These are phyloP conservation scores for Petroica traversi DNA, from an alignment of 2,113 vertebrate species.

Conservation along the genomic window DNA sequence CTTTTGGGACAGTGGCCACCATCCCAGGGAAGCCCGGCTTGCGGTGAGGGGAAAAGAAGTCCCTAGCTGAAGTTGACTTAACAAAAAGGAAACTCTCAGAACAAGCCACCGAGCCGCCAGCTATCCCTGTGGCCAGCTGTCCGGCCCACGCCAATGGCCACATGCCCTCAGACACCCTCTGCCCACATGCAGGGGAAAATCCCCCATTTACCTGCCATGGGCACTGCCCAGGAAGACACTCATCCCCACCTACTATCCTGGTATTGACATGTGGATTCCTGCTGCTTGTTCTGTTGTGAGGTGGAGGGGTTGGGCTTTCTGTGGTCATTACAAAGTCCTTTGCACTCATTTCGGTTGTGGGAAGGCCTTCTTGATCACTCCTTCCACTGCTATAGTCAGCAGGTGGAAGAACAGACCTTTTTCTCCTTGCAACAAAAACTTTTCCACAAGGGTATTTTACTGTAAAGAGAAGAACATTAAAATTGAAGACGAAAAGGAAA, in stretches of 20 bases:
- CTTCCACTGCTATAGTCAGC: not conserved
- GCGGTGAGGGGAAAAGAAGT: too few relatives aligned
- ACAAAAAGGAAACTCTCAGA: too few relatives aligned
- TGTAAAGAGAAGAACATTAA: not conserved
- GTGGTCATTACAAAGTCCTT: not conserved
- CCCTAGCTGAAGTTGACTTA: too few relatives aligned
- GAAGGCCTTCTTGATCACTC: not conserved
- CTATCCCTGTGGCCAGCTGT: too few relatives aligned
- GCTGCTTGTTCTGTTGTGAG: not conserved
- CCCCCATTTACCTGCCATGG: slow-evolving; percentile 88
- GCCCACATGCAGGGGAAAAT: not conserved
- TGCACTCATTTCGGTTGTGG: not conserved
- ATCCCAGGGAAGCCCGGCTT: too few relatives aligned
- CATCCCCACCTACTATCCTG: slow-evolving; percentile 80
- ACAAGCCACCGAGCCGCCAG: too few relatives aligned
- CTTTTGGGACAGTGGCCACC: too few relatives aligned
- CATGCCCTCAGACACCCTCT: not conserved
- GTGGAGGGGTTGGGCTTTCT: not conserved
- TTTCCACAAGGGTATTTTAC: slow-evolving; percentile 70
- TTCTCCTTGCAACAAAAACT: not conserved
- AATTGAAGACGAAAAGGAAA: not conserved
- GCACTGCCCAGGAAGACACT: slow-evolving; percentile 84
- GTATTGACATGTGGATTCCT: rapidly evolving
- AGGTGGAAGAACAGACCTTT: not conserved
- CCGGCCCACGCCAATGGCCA: too few relatives aligned